These are phyloP conservation scores for Ladona fulva DNA, from an alignment of 1,140 invertebrate species.

Conservation along the genomic window DNA sequence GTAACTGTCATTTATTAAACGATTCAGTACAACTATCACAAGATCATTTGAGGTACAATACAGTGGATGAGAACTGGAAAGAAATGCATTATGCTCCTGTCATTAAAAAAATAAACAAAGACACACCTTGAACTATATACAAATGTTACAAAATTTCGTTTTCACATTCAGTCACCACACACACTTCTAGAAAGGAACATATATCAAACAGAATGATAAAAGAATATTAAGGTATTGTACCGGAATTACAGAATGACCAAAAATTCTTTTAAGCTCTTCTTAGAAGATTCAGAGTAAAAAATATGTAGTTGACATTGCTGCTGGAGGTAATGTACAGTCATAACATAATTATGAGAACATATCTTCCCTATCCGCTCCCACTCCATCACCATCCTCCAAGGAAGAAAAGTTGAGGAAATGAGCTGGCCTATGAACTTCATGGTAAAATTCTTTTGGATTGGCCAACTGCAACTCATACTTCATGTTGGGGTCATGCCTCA, in stretches of 20 bases:
- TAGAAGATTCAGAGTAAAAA: not conserved
- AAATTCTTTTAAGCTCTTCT: not conserved
- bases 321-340: not conserved
- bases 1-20: too few relatives aligned
- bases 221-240: not conserved
- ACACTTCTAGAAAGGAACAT: not conserved
- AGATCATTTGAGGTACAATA: too few relatives aligned
- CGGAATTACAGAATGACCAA: not conserved
- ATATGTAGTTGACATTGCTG: not conserved
- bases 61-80: too few relatives aligned
- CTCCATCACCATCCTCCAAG: slow-evolving; percentile 79
- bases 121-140: too few relatives aligned
- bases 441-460: slow-evolving; percentile 99
- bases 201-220: not conserved
- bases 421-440: slow-evolving; percentile 93
- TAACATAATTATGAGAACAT: slow-evolving; percentile 55
- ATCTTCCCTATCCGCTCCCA: slow-evolving; percentile 81
- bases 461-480: slow-evolving; percentile 94
- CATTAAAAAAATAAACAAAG: too few relatives aligned
- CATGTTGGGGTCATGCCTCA: slow-evolving; percentile 95
- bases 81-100: too few relatives aligned
- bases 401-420: slow-evolving; percentile 97
- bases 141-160: too few relatives aligned
- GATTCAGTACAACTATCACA: too few relatives aligned
- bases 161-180: not conserved